Percentiles rank a stretch among this genome's conserved stretches.
phyloP scores from a whole-genome alignment of 2,797 vertebrate genomes.

The Psittacula echo region DNA sequence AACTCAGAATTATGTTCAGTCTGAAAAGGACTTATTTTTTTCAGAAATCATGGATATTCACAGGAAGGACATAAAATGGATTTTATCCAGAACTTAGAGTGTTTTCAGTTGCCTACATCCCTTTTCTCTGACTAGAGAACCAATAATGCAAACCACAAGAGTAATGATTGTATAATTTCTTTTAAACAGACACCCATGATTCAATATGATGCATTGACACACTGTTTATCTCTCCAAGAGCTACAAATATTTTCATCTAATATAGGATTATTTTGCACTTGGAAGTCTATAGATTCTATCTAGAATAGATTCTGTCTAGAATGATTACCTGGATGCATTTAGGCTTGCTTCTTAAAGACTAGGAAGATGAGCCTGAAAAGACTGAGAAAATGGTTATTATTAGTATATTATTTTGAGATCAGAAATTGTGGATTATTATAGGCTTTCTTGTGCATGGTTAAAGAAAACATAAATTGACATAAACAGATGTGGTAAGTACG shows the following conservation, averaged over 20 bases:
- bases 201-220: background rate
- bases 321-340: background rate
- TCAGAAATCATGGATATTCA: background rate
- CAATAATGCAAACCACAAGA: background rate
- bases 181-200: background rate
- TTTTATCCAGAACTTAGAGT: background rate
- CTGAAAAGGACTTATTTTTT: background rate
- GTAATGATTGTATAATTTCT: background rate
- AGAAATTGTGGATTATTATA: background rate
- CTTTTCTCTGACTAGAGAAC: background rate
- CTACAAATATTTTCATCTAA: background rate
- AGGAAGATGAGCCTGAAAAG: background rate
- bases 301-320: background rate
- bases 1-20: background rate
- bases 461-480: background rate
- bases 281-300: background rate
- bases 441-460: background rate
- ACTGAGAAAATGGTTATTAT: background rate
- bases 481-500: background rate
- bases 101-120: background rate
- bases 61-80: background rate
- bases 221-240: background rate
- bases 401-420: background rate
- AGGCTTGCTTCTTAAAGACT: background rate
- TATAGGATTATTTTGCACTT: background rate